phyloP scores from a whole-genome alignment of 1,140 invertebrate genomes.

The Ruditapes philippinarum region DNA sequence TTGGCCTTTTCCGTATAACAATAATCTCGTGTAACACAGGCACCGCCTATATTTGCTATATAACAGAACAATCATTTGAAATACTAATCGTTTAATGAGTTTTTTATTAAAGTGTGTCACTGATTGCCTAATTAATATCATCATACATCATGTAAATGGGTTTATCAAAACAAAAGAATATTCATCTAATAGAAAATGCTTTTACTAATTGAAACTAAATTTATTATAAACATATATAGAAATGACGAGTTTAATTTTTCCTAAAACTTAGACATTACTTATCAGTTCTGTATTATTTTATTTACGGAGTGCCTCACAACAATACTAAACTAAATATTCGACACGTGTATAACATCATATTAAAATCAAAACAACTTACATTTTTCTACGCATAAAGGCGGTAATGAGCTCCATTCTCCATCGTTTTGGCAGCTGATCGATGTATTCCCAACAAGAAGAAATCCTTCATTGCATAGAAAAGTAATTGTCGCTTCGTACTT shows the following conservation, averaged over 20 bases:
- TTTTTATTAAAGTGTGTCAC: no score
- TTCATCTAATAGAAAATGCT: no score
- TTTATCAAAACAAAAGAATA: no score
- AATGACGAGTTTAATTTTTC: no score
- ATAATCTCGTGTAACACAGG: background rate
- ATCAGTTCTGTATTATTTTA: no score
- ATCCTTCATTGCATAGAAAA: background rate
- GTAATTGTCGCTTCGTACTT: background rate
- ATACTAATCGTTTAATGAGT: no score
- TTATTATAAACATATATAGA: background rate
- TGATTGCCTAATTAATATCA: background rate
- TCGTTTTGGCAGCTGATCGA: no score
- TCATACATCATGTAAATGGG: background rate
- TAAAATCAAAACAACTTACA: background rate
- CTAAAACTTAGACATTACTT: no score
- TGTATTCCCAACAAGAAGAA: no score
- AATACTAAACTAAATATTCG: background rate
- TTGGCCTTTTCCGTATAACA: background rate
- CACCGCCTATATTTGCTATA: background rate
- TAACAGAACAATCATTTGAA: no score
- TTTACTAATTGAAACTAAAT: background rate
- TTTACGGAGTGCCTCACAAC: background rate
- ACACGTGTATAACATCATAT: background rate
- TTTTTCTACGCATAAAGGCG: no score
- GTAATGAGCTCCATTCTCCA: no score